phyloP scores from a whole-genome alignment of 1,140 invertebrate species.

The Mamestra configurata region DNA sequence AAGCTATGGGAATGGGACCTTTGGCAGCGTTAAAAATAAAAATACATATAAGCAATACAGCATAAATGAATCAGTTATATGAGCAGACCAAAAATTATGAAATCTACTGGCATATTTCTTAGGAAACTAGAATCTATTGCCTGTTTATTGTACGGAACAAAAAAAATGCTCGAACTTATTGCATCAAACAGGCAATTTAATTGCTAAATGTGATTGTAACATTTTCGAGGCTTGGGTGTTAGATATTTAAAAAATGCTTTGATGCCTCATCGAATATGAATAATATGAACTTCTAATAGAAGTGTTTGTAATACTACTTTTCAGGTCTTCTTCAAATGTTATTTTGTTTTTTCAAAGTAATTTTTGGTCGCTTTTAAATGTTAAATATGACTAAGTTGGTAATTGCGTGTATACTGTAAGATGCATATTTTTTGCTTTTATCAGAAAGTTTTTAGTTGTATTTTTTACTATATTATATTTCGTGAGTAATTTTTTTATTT shows the following conservation, averaged over 20 bases:
- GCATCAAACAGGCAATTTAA: neutral
- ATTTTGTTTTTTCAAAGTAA: no score
- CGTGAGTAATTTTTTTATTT: neutral
- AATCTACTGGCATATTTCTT: neutral
- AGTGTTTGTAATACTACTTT: no score
- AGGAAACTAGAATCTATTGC: neutral
- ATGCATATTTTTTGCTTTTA: constrained; percentile 20
- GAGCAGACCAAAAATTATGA: constrained; percentile 6
- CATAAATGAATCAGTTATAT: constrained; percentile 61
- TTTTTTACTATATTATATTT: neutral
- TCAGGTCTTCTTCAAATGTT: no score
- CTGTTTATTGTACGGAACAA: neutral
- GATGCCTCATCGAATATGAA: no score
- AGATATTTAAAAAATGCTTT: no score
- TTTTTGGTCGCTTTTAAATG: constrained; percentile 23
- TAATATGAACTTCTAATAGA: no score
- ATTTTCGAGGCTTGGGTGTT: no score
- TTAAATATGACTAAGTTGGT: constrained; percentile 25
- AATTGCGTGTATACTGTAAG: constrained; percentile 28
- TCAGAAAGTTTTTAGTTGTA: neutral
- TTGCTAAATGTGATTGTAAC: neutral
- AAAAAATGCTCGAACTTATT: neutral
- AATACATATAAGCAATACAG: constrained; percentile 81
- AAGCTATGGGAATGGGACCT: constrained; percentile 86
- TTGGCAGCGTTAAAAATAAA: constrained; percentile 83